These are phyloP conservation scores for Drosophila pandora DNA, from an alignment of 1,140 invertebrate species.

Conservation along the genomic window DNA sequence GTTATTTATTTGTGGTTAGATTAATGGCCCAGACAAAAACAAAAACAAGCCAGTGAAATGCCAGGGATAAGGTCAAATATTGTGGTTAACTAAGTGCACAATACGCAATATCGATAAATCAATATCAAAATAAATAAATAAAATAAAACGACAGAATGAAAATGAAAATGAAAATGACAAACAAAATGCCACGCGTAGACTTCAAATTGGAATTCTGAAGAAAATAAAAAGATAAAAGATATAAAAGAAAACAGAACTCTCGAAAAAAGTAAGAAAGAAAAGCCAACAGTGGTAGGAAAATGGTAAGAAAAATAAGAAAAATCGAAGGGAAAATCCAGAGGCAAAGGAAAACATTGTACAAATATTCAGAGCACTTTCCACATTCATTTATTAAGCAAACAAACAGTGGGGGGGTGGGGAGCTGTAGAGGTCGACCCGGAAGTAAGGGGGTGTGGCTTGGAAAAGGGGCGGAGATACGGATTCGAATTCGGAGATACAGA, in stretches of 20 bases:
- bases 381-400: slow-evolving; percentile 70
- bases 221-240: slow-evolving; percentile 12
- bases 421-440: slow-evolving; percentile 13
- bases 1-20: slow-evolving; percentile 27
- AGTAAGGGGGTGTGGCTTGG: not conserved
- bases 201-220: slow-evolving; percentile 23
- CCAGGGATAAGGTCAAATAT: slow-evolving; percentile 52
- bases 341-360: slow-evolving; percentile 55
- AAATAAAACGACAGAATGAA: not conserved
- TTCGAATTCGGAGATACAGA: not conserved
- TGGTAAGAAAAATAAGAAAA: not conserved
- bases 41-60: not conserved
- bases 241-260: not conserved
- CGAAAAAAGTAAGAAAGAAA: not conserved
- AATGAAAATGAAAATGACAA: slow-evolving; percentile 24
- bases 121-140: slow-evolving; percentile 55
- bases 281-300: not conserved
- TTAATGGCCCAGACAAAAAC: slow-evolving; percentile 26
- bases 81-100: slow-evolving; percentile 57
- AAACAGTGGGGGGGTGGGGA: slow-evolving; percentile 18
- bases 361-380: slow-evolving; percentile 70
- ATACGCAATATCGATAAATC: slow-evolving; percentile 63
- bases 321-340: not conserved
- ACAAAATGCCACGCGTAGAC: slow-evolving; percentile 48
- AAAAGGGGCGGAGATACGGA: not conserved